Percentiles rank a stretch among this genome's conserved stretches.
These are phyloP conservation scores for Chrysomela aeneicollis DNA, from an alignment of 2,888 invertebrate genomes.

Conservation along the genomic window DNA sequence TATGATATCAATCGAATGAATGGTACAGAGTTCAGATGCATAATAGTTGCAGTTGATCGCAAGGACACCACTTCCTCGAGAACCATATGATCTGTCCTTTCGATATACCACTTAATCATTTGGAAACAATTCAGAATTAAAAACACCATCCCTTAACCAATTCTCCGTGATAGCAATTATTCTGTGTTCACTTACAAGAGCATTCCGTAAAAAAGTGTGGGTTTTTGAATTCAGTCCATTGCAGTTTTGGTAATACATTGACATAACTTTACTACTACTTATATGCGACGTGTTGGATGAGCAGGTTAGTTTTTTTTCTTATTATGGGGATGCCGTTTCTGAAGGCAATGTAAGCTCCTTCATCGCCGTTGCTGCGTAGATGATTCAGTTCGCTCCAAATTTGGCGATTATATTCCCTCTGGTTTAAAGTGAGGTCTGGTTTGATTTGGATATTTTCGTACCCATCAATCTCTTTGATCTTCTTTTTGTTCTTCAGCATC, in stretches of 20 bases:
- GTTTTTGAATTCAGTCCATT: constrained; percentile 6
- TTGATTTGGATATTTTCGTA: not conserved
- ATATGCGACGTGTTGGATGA: not conserved
- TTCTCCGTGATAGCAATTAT: constrained; percentile 4
- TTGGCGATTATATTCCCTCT: constrained; percentile 1
- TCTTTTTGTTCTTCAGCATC: not conserved
- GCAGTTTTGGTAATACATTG: constrained; percentile 5
- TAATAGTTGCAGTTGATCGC: not conserved
- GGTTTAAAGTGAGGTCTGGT: constrained; percentile 4
- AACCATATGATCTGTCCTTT: not conserved
- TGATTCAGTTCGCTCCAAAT: not conserved
- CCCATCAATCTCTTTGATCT: too few relatives aligned
- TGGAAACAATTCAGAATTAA: not conserved
- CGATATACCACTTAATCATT: constrained; percentile 6
- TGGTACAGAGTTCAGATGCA: constrained; percentile 1
- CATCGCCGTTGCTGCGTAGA: too few relatives aligned
- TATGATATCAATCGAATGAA: not conserved
- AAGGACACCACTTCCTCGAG: not conserved
- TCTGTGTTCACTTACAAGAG: not conserved
- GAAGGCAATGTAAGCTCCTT: not conserved
- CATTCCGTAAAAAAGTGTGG: not conserved
- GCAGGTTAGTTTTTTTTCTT: not conserved
- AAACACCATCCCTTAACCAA: constrained; percentile 5
- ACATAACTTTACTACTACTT: not conserved
- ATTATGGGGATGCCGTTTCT: constrained; percentile 2